Conservation (phyloP, 2,797 vertebrate genomes). For the Phaenicophaeus curvirostris region DNA sequence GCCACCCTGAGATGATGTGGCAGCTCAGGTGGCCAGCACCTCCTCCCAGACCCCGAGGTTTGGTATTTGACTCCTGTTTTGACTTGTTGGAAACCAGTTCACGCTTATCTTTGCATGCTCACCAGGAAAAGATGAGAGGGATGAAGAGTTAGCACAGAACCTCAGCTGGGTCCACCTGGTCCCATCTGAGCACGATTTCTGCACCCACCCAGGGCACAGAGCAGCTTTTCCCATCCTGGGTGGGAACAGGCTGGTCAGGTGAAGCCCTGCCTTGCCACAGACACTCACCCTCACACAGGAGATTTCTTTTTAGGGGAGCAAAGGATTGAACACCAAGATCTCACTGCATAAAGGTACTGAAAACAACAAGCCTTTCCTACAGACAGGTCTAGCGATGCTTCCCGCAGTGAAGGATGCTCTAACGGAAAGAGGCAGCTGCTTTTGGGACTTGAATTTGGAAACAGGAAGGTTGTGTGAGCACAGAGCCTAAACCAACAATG, state of each 20-base stretch:
- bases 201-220: rapidly evolving
- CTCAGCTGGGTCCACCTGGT: not conserved
- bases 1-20: not conserved
- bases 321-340: not conserved
- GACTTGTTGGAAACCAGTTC: not conserved
- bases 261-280: not conserved
- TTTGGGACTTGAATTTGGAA: not conserved
- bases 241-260: not conserved
- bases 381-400: rapidly evolving
- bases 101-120: rapidly evolving
- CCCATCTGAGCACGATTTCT: not conserved
- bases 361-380: not conserved
- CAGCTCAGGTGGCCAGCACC: rapidly evolving
- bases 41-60: not conserved
- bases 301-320: not conserved
- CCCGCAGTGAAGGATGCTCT: not conserved
- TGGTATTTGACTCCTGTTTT: rapidly evolving
- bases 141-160: not conserved
- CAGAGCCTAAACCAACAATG: not conserved
- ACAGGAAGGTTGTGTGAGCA: rapidly evolving
- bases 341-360: not conserved
- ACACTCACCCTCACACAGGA: rapidly evolving
- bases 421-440: not conserved
- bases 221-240: not conserved
- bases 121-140: not conserved